These are phyloP conservation scores for Drosophila nasuta DNA, from an alignment of 1,140 invertebrate species.

Conservation along the genomic window DNA sequence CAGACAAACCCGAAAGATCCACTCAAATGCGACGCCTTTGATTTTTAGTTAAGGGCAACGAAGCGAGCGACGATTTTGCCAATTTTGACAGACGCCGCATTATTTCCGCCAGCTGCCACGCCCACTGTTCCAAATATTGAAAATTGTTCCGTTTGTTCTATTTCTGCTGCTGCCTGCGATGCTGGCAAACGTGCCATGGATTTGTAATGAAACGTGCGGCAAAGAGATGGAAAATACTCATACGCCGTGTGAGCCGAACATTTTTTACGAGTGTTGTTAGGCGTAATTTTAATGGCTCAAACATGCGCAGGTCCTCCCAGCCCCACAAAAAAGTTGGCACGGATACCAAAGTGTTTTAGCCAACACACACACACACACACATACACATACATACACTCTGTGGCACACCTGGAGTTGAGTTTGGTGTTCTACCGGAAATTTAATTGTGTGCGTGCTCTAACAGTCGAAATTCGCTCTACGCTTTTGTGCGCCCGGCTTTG, in stretches of 20 bases:
- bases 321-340: conserved; percentile 49
- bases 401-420: conserved; percentile 41
- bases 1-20: conserved; percentile 9
- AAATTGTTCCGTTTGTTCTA: conserved; percentile 62
- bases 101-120: conserved; percentile 77
- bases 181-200: conserved; percentile 75
- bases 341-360: conserved; percentile 73
- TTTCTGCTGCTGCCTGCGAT: conserved; percentile 41
- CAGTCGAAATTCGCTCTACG: conserved; percentile 62
- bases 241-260: conserved; percentile 72
- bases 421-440: conserved; percentile 78
- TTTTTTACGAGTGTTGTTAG: conserved; percentile 78
- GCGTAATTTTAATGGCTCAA: conserved; percentile 82
- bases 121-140: conserved; percentile 71
- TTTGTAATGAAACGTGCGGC: conserved; percentile 78
- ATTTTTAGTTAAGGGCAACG: conserved; percentile 76
- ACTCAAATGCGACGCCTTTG: conserved; percentile 62
- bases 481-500: conserved; percentile 21
- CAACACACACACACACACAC: conserved; percentile 21
- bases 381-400: conserved; percentile 12
- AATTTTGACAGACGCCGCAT: conserved; percentile 79
- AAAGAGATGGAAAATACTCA: conserved; percentile 64
- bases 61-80: conserved; percentile 71
- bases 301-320: conserved; percentile 50
- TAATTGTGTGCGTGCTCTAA: conserved; percentile 80